Base-by-base conservation (phyloP, 2,888 invertebrate genomes). In the Agrochola circellaris region DNA sequence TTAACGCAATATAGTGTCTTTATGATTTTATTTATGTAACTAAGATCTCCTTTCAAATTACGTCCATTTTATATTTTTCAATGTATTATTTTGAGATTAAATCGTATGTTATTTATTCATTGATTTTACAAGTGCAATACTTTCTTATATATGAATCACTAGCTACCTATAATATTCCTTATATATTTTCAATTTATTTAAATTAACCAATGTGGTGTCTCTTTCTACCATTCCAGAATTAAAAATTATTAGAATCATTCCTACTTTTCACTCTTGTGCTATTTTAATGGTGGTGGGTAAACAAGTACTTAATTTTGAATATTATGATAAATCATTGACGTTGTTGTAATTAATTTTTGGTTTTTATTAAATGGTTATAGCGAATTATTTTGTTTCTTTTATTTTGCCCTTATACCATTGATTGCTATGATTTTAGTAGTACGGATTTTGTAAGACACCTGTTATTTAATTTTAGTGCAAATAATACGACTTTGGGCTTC, bases 301-400 rank as follows among this genome's bases (percentile, higher is more conserved):
- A 86, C 80, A 89, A 90, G 91, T 94, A 94, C 93, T 94, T 94
- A 94, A 92, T 91, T 93, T 92, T 90, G 90, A 90, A 91, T 90
- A 90, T 87, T 90, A 83, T 79, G 69, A 85, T 83, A 89, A 89
- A 85, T 87, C 91, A 91, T 90, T 91, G 89, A 93, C 88, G 88
- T 94, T 93, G 92, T 94, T 93, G 90, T 92, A 90, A 90, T 92
- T 88, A 88, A 84, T 89, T 93, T 95, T 95, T 94, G 92, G 91
- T 95, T 96, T 94, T 95, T 93, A 95, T 95, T 95, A 96, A 96
- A 96, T 89, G 94, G 95, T 95, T 95, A 92, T 92, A 93, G 93
- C 89, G 88, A 91, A 87, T 86, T 83, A 75, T 89, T 91, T 93
- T 92, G 89, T 87, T 91, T 92, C 91, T 93, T 92, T 91, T 90